phyloP scores from a whole-genome alignment of 2,888 invertebrate species.

The Meteorus cinctellus region DNA sequence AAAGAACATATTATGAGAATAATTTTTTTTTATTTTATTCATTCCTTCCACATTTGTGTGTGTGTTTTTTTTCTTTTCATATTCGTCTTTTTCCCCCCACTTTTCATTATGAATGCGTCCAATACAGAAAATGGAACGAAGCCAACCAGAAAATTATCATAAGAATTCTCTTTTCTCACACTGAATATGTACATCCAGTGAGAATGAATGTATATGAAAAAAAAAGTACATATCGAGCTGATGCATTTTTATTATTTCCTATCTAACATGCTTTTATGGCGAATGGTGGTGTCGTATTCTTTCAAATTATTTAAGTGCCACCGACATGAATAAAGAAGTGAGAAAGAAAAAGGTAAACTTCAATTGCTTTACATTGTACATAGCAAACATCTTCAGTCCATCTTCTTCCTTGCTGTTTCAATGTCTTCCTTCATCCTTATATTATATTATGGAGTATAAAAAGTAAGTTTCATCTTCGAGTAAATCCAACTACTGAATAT shows the following conservation, averaged over 20 bases:
- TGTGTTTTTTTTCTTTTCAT: too few relatives aligned
- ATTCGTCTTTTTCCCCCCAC: background rate
- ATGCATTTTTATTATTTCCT: background rate
- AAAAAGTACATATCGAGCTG: slow-evolving; percentile 3
- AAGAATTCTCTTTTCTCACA: slow-evolving; percentile 50
- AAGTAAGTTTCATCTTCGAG: background rate
- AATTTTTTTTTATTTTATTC: slow-evolving; percentile 13
- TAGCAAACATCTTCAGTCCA: too few relatives aligned
- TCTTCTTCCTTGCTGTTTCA: background rate
- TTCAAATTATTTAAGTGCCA: background rate
- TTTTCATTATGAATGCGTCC: slow-evolving; percentile 27
- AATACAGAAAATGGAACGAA: slow-evolving; percentile 42
- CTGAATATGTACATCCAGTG: slow-evolving; percentile 13
- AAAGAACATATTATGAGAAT: background rate
- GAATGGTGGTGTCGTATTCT: background rate
- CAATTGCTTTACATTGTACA: too few relatives aligned
- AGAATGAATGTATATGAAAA: background rate
- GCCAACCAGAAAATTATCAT: slow-evolving; percentile 62
- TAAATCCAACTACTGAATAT: background rate
- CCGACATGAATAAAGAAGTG: background rate
- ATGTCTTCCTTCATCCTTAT: slow-evolving; percentile 22
- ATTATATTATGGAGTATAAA: background rate
- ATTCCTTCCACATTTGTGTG: too few relatives aligned
- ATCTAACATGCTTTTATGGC: background rate
- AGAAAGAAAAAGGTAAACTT: background rate